Percentiles rank a stretch among this genome's conserved stretches.
phyloP scores from a whole-genome alignment of 2,113 vertebrate genomes.

The Anarrhichthys ocellatus region DNA sequence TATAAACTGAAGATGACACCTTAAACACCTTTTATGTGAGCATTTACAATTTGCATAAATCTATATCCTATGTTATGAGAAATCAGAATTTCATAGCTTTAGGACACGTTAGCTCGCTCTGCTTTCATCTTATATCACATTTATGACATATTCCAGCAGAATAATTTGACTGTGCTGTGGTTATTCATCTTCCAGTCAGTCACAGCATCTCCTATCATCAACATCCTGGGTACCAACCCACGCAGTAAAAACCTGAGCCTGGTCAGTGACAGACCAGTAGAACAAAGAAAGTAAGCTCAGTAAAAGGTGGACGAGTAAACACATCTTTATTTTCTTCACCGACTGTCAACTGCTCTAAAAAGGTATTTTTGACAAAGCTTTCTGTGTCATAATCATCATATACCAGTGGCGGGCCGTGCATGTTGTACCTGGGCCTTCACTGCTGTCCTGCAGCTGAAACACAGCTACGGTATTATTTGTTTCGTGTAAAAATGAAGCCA shows the following conservation, averaged over 20 bases:
- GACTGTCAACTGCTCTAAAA: background rate
- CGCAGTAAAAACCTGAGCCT: background rate
- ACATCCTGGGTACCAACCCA: background rate
- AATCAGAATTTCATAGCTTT: background rate
- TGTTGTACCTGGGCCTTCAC: too few relatives aligned
- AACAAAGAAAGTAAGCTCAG: background rate
- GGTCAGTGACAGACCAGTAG: background rate
- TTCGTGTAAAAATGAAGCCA: too few relatives aligned
- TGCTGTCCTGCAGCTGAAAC: too few relatives aligned
- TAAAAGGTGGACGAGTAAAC: background rate
- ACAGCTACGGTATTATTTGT: too few relatives aligned
- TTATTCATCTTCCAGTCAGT: conserved; percentile 13
- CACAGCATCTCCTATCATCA: background rate
- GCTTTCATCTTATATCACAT: background rate
- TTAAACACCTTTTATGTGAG: background rate
- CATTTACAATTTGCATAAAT: conserved; percentile 24
- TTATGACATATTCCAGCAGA: conserved; percentile 1
- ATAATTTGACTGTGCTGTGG: background rate
- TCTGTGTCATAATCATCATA: background rate
- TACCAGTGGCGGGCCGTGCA: too few relatives aligned
- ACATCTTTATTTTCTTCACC: background rate
- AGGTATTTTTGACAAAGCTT: background rate
- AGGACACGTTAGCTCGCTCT: background rate
- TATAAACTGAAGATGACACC: conserved; percentile 12
- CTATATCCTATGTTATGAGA: conserved; percentile 6